These are phyloP conservation scores for Cenopis cana DNA, from an alignment of 2,888 invertebrate genomes.

Conservation along the genomic window DNA sequence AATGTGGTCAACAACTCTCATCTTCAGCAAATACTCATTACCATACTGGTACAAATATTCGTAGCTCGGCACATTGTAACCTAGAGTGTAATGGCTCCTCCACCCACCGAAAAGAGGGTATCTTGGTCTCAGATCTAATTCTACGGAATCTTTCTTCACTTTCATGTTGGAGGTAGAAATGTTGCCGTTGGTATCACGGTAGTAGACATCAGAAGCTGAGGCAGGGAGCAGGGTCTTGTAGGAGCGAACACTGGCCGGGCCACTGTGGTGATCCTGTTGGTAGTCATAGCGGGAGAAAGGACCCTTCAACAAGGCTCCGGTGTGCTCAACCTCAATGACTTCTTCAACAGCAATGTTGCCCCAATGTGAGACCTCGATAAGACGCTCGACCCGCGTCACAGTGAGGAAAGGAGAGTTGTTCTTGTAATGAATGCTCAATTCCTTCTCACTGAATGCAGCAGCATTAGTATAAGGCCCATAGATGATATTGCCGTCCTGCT, in stretches of 20 bases:
- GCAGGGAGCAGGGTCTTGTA: conserved; percentile 95
- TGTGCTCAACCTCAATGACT: conserved; percentile 95
- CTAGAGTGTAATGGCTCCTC: conserved; percentile 98
- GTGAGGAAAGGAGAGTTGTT: conserved; percentile 98
- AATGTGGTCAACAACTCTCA: conserved; percentile 98
- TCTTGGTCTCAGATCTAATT: conserved; percentile 97
- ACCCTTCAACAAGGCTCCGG: conserved; percentile 96
- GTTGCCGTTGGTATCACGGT: conserved; percentile 98
- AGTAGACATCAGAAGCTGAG: conserved; percentile 97
- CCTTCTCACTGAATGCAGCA: conserved; percentile 84
- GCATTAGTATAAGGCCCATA: conserved; percentile 96
- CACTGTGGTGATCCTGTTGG: conserved; percentile 95
- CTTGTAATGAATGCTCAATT: conserved; percentile 95
- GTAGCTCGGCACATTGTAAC: conserved; percentile 98
- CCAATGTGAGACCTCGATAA: conserved; percentile 99
- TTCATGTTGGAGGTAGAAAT: conserved; percentile 98
- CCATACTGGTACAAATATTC: conserved; percentile 95
- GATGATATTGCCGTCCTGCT: conserved; percentile 91
- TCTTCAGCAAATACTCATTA: conserved; percentile 93
- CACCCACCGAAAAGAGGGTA: conserved; percentile 99
- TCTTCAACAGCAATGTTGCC: conserved; percentile 99
- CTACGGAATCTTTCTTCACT: conserved; percentile 95
- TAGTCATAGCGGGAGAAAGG: conserved; percentile 99
- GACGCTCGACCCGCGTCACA: conserved; percentile 93
- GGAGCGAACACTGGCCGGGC: conserved; percentile 94